Evolutionary conservation across 2,113 vertebrate species (phyloP), one percentile per base, ranked within the genome.

Genomic region (Andinoacara biseriatus): DNA sequence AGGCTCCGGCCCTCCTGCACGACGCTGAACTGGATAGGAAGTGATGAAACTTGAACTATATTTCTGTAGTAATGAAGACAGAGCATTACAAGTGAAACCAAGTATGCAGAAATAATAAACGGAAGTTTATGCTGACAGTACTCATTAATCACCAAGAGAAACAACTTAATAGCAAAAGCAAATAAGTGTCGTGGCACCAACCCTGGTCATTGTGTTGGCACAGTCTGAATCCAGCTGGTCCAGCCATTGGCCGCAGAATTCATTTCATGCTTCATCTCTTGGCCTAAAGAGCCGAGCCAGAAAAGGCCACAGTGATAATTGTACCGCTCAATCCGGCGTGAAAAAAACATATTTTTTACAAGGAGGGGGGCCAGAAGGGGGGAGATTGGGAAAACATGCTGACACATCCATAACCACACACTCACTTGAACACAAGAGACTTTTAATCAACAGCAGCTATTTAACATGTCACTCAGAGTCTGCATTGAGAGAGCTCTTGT

Each of bases 251-350:
- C 83, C 84, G 74, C 90, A 89, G 85, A 91, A 86, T 87, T 83
- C 76, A 93, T 94, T 93, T 94, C 90, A 93, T 86, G 90, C 91
- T 90, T 87, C 86, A 83, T 91, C 88, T 90, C 86, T 85, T 74
- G 80, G 80, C 69, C 80, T 88, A 87, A 92, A 91, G 87, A 89
- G 83, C 52, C 72, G 35, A 77, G 82, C 81, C 82, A 78, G 85
- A 91, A 81, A 82, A 91, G 82, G 75, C 84, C 61, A 72, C 69
- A 35, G 76, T 72, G 78, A 89, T 92, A 91, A 92, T 85, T 88
- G 83, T 83, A 58, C 78, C 69, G 67, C 82, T 87, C 83, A 90
- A 90, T 90, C 79, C n/a, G 31, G 74, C 85, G 80, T 86, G 90
- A 87, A 89, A 74, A 87, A 91, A 89, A 91, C 88, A 89, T 88